Evolutionary conservation across 2,113 vertebrate genomes (phyloP).

Genomic region (Oxyruncus cristatus): DNA sequence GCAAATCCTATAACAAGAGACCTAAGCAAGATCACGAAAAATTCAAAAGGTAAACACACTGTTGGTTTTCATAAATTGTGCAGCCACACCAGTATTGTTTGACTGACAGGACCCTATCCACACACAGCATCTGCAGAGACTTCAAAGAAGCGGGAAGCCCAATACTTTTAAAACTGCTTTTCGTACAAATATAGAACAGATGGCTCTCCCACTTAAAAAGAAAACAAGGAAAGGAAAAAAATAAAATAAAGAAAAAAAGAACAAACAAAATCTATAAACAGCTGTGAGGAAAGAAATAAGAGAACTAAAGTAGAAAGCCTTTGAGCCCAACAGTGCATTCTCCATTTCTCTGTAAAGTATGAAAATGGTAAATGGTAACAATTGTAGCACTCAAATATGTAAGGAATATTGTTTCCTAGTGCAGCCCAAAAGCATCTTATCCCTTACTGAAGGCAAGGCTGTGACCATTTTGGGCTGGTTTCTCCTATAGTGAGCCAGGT

Average conservation of each 20-base stretch:
- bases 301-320: neutral
- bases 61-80: neutral
- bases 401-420: neutral
- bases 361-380: neutral
- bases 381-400: neutral
- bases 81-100: neutral
- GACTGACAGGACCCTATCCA: neutral
- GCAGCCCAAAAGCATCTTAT: neutral
- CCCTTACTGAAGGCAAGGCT: neutral
- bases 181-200: neutral
- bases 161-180: neutral
- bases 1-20: neutral
- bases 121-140: neutral
- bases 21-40: neutral
- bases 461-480: neutral
- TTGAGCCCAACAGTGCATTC: neutral
- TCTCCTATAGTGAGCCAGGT: neutral
- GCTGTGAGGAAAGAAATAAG: neutral
- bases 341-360: accelerated
- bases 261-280: neutral
- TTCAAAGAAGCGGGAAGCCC: neutral
- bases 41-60: neutral
- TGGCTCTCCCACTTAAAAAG: neutral
- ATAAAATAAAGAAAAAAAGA: accelerated
- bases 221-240: neutral